phyloP scores from a whole-genome alignment of 2,797 vertebrate genomes.

The Calcarius lapponicus region DNA sequence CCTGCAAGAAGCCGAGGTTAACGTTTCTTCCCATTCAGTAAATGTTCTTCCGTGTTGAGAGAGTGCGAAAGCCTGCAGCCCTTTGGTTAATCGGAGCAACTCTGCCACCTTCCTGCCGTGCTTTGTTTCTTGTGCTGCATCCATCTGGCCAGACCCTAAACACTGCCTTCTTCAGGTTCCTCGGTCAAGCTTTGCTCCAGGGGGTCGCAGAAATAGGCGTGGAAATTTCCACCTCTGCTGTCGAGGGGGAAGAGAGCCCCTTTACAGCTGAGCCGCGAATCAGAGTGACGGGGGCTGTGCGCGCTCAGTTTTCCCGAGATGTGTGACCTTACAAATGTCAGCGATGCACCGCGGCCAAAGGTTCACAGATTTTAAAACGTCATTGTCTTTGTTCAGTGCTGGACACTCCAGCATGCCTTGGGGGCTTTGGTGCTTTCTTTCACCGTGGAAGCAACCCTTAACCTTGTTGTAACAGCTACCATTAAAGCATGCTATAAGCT shows the following conservation, averaged over 20 bases:
- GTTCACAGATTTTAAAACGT: background rate
- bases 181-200: background rate
- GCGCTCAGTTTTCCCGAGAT: background rate
- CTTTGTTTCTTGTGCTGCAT: constrained; percentile 3
- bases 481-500: background rate
- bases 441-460: background rate
- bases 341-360: background rate
- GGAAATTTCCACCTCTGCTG: background rate
- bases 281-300: background rate
- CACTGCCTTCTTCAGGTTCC: background rate
- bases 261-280: fast-evolving
- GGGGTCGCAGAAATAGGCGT: background rate
- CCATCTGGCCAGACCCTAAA: background rate
- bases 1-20: background rate
- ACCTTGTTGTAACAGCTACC: background rate
- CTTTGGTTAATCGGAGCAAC: background rate
- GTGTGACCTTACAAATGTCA: background rate
- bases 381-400: background rate
- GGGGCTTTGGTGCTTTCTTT: background rate
- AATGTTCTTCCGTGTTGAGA: background rate
- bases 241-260: background rate
- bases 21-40: background rate
- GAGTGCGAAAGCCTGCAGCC: background rate
- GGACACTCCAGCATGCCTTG: background rate
- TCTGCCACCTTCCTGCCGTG: constrained; percentile 28